phyloP scores from a whole-genome alignment of 2,888 invertebrate species.

The Iselma pallidipennis region DNA sequence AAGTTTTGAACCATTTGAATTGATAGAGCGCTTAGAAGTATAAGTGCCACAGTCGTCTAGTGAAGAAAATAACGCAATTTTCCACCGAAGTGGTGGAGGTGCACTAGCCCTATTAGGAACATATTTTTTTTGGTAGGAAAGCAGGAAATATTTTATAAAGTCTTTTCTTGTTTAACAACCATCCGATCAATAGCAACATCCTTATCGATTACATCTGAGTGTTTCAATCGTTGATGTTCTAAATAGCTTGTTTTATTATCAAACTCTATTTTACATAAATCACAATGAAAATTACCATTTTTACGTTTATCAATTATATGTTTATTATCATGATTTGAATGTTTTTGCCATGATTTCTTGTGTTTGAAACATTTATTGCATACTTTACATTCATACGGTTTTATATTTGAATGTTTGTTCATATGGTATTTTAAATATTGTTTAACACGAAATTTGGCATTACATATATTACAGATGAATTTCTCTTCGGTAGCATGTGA shows the following conservation, averaged over 20 bases:
- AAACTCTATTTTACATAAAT: background rate
- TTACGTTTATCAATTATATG: background rate
- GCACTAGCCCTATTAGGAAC: too few species aligned
- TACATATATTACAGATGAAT: slow-evolving; percentile 59
- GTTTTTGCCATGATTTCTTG: slow-evolving; percentile 43
- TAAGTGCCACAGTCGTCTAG: too few species aligned
- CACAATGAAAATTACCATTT: background rate
- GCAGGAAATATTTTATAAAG: too few species aligned
- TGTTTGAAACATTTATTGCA: slow-evolving; percentile 56
- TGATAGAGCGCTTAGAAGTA: too few species aligned
- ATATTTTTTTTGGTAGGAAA: too few species aligned
- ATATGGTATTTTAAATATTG: slow-evolving; percentile 63
- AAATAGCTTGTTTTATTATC: background rate
- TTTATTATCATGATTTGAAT: slow-evolving; percentile 21
- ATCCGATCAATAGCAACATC: too few species aligned
- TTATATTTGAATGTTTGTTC: slow-evolving; percentile 61
- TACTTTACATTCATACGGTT: slow-evolving; percentile 59
- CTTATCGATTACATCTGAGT: too few species aligned
- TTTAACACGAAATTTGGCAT: slow-evolving; percentile 59
- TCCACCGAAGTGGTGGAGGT: too few species aligned
- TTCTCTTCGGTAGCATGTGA: slow-evolving; percentile 58
- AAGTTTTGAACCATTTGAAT: too few species aligned
- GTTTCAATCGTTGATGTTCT: background rate
- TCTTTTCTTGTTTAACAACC: too few species aligned
- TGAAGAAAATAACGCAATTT: too few species aligned